Evolutionary conservation across 2,888 invertebrate species (phyloP), one percentile per base, ranked within the genome.

Genomic region (Melangyna quadrimaculata): DNA sequence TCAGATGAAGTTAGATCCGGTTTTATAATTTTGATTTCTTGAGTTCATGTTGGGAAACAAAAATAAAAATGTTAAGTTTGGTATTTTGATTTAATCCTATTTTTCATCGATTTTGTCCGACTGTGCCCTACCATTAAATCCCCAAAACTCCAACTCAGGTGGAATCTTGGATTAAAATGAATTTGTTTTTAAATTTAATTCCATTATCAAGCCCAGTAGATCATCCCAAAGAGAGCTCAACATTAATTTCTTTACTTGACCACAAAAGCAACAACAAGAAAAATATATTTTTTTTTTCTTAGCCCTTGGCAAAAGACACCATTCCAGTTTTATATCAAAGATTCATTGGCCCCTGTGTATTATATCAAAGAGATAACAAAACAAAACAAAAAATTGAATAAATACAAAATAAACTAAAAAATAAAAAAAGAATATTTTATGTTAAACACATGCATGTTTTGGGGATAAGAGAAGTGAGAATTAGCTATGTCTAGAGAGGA

Each of bases 161-260:
- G 65, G 65, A 48, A 40, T 63, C 19, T 51, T 37, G 35, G 32
- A 67, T 69, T 40, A 79, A 73, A 53, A 19, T 27, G 29, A 22
- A 53, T 27, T 57, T 48, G 65, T 67, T 40, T 40, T 78, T 59
- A 48, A 29, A 57, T 83, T 78, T 74, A 83, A 83, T 57, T 78
- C 65, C 83, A 74, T 57, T 83, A 83, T 83, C 83, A 83, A 74
- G 55, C 17, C 35, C 78, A 65, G 70, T 51, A 63, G 82, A 83
- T 83, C 83, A 83, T 74, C 73, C 32, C 53, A 40, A 43, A 32
- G 55, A 32, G 55, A 53, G 43, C 45, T 69, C 70, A 70, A 65
- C 73, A 55, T 73, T 70, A 74, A 74, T 74, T 35, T 65, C 65
- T 45, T 35, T 17, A 29, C 57, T 70, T 78, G 70, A 83, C 83